Conservation (phyloP, 2,797 vertebrate species). For the Aeoliscus strigatus region DNA sequence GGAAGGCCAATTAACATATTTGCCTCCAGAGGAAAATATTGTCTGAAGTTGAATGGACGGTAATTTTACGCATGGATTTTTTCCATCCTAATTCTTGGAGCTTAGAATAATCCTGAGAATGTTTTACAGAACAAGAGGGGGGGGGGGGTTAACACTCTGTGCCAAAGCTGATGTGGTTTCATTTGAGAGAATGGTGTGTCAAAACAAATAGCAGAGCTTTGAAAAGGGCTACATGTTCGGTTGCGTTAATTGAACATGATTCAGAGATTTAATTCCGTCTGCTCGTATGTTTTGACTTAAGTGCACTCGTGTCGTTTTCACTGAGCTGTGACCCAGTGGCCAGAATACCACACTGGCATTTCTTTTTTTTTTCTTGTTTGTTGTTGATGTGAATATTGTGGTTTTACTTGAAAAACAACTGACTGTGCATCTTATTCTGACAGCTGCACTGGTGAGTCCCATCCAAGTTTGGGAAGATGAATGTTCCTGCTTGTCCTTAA, state of each 20-base stretch:
- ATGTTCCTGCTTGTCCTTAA: constrained; percentile 9
- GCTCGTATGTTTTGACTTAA: constrained; percentile 25
- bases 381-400: too few species aligned
- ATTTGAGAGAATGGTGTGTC: constrained; percentile 38
- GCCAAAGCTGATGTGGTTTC: constrained; percentile 38
- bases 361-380: too few species aligned
- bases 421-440: too few species aligned
- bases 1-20: constrained; percentile 78
- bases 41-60: constrained; percentile 71
- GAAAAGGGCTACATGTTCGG: constrained; percentile 34
- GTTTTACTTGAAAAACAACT: too few species aligned
- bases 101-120: constrained; percentile 72
- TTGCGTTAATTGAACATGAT: constrained; percentile 54
- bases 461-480: constrained; percentile 24
- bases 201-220: constrained; percentile 54
- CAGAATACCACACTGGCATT: too few species aligned
- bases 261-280: constrained; percentile 43
- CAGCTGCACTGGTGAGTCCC: constrained; percentile 3
- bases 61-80: constrained; percentile 75
- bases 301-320: constrained; percentile 14
- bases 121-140: constrained; percentile 65
- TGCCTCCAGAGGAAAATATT: constrained; percentile 72
- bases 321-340: too few species aligned
- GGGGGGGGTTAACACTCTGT: constrained; percentile 48
- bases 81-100: constrained; percentile 63